Evolutionary conservation across 2,797 vertebrate genomes (phyloP).

Genomic region (Microctenopoma lineatum): DNA sequence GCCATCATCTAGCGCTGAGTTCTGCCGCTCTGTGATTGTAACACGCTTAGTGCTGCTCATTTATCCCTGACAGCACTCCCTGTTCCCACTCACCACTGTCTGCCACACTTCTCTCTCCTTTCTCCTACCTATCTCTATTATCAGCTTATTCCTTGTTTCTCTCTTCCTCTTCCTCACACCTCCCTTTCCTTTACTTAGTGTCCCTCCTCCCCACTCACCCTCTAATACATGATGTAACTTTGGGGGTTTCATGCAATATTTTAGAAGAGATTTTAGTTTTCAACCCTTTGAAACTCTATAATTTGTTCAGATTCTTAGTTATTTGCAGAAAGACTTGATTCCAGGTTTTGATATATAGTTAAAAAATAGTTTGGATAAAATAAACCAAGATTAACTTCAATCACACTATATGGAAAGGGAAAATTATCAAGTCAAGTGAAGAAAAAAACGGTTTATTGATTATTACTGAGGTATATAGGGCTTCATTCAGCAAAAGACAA

Average conservation of each 20-base stretch:
- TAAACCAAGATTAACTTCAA: no score
- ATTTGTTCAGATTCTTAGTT: not conserved
- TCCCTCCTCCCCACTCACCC: not conserved
- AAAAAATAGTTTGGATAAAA: no score
- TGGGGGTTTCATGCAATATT: not conserved
- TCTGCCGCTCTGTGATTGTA: constrained; percentile 7
- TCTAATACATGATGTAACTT: constrained; percentile 38
- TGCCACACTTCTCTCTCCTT: not conserved
- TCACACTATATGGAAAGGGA: no score
- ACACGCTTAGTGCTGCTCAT: not conserved
- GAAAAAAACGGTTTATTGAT: no score
- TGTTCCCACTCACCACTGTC: constrained; percentile 3
- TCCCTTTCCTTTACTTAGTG: not conserved
- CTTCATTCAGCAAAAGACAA: no score
- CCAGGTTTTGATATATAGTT: no score
- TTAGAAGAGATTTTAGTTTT: not conserved
- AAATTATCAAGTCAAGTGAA: no score
- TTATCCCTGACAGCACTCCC: constrained; percentile 6
- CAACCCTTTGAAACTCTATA: not conserved
- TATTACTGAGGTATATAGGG: no score
- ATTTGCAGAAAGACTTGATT: not conserved
- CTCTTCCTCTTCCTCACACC: not conserved
- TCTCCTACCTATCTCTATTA: not conserved
- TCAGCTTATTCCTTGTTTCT: not conserved
- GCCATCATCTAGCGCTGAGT: constrained; percentile 32